Conservation (phyloP, 2,113 vertebrate genomes). For the Corythornis madagascariensis region DNA sequence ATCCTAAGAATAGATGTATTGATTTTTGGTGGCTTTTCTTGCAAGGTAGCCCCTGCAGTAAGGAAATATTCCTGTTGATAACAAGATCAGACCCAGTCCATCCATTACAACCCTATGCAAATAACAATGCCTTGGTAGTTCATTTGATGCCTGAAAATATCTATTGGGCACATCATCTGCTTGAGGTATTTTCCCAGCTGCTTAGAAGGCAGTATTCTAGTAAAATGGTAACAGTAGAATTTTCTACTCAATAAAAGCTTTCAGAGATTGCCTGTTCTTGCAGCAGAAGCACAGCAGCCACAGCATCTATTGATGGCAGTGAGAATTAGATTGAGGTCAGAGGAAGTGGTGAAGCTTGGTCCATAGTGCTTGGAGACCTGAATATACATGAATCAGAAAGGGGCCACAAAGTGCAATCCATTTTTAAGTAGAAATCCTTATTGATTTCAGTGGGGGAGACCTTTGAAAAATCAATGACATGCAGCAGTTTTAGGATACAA, state of each 20-base stretch:
- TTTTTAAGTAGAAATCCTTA: constrained; percentile 42
- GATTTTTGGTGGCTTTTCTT: constrained; percentile 14
- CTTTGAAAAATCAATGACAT: constrained; percentile 30
- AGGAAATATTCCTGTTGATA: not conserved
- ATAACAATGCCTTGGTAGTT: not conserved
- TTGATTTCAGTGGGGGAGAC: constrained; percentile 44
- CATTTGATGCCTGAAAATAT: not conserved
- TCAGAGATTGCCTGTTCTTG: not conserved
- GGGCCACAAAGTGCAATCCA: not conserved
- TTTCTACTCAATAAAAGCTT: not conserved
- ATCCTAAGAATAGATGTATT: not conserved
- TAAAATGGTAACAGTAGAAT: not conserved
- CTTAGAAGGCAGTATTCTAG: not conserved
- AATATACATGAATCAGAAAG: not conserved
- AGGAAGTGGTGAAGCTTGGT: not conserved
- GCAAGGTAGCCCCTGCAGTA: not conserved
- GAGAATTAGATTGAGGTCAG: not conserved
- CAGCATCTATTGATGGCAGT: not conserved
- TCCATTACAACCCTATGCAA: not conserved
- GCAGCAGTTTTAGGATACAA: constrained; percentile 16
- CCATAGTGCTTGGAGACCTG: not conserved
- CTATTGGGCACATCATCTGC: not conserved
- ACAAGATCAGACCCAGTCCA: not conserved
- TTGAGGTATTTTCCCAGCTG: not conserved
- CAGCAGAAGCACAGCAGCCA: not conserved